Evolutionary conservation across 2,888 invertebrate species (phyloP), one percentile per base, ranked within the genome.

Genomic region (Gortyna flavago): DNA sequence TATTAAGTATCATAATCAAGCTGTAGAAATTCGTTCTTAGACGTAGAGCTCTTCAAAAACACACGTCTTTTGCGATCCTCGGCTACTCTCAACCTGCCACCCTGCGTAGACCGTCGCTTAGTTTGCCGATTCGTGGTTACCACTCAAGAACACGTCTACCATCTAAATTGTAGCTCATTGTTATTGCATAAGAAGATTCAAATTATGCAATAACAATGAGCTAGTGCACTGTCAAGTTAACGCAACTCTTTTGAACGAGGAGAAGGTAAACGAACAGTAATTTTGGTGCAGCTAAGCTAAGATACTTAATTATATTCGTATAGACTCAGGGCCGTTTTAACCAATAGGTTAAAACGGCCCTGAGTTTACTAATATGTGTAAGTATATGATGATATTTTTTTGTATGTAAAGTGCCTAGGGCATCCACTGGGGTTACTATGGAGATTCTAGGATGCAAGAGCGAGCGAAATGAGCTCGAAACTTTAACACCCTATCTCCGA

Each of bases 271-370:
- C 7, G 7, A 54, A 41, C 25, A 13, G 29, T 25, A 0, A 51
- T 32, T 70, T 51, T 62, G 38, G 32, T 25, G 61, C 61, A 76
- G 3, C 29, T 48, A 38, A 75, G 18, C 18, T n/a, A 44, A 57
- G 21, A 32, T 21, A n/a, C n/a, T 6, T 73, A n/a, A 72, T 74
- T 44, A 35, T 16, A 57, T 77, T 57, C 35, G 13, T 35, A n/a
- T 61, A 32, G 1, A 38, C n/a, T 54, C 25, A 54, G 25, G 11
- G 4, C 25, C 25, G 11, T 54, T n/a, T n/a, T 11, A 54, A 54
- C 2, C 2, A 9, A 25, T 54, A 21, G 51, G 51, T 44, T 13
- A 11, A 44, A 44, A 13, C 44, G 44, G 4, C 44, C 44, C 44
- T 44, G 44, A 44, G 44, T 13, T 13, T 44, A 44, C 44, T 5